These are phyloP conservation scores for human (Homo sapiens) DNA, from an alignment of 2,113 vertebrate genomes.

Conservation along the genomic window GRCh38 chr12:92416501-92417000, in stretches of 20 bases:
- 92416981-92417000: not conserved
- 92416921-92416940: not conserved
- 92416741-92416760: not conserved
- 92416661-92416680: constrained; percentile 64
- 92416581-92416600: not conserved
- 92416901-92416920: not conserved
- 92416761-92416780: not conserved
- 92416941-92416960: not conserved
- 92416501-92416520: constrained; percentile 44
- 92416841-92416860: not conserved
- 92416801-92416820: not conserved
- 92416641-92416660: constrained; percentile 60
- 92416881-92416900: not conserved
- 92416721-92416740: not conserved
- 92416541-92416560: constrained; percentile 45
- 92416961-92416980: not conserved
- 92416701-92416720: not conserved
- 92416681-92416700: not conserved
- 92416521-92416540: constrained; percentile 46
- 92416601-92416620: constrained; percentile 41
- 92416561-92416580: constrained; percentile 44
- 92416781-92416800: not conserved
- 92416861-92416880: not conserved
- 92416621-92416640: not conserved
- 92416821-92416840: not conserved